phyloP scores from a whole-genome alignment of 2,797 vertebrate species.

The Enteromius radiatus region DNA sequence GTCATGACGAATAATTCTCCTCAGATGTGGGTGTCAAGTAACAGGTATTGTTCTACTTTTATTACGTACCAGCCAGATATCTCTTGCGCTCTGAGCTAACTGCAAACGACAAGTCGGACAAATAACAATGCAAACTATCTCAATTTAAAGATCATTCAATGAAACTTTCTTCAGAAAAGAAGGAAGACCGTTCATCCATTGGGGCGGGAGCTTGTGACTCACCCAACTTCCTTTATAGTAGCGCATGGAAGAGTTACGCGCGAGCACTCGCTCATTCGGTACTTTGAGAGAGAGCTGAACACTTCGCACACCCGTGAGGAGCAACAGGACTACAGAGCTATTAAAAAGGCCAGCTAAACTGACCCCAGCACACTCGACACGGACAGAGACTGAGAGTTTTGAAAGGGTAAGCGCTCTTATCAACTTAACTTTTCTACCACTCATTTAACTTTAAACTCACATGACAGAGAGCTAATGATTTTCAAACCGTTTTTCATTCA shows the following conservation, averaged over 20 bases:
- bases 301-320: not conserved
- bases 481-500: constrained; percentile 18
- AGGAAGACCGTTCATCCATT: constrained; percentile 59
- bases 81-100: not conserved
- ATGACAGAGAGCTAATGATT: constrained; percentile 54
- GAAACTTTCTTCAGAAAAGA: constrained; percentile 47
- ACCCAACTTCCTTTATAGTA: constrained; percentile 79
- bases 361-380: constrained; percentile 56
- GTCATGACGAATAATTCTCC: not conserved
- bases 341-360: constrained; percentile 2
- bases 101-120: not conserved
- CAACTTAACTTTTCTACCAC: not conserved
- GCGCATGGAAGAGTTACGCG: constrained; percentile 72
- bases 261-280: constrained; percentile 65
- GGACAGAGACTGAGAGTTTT: constrained; percentile 36
- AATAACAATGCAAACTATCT: not conserved
- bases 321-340: constrained; percentile 56
- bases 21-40: constrained; percentile 15
- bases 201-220: constrained; percentile 82
- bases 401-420: constrained; percentile 67
- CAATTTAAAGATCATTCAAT: constrained; percentile 1
- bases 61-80: not conserved
- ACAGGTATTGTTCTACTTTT: not conserved
- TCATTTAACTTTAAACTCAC: constrained; percentile 31
- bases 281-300: constrained; percentile 53